Conservation (phyloP, 2,113 vertebrate species). For the Podocnemis expansa region DNA sequence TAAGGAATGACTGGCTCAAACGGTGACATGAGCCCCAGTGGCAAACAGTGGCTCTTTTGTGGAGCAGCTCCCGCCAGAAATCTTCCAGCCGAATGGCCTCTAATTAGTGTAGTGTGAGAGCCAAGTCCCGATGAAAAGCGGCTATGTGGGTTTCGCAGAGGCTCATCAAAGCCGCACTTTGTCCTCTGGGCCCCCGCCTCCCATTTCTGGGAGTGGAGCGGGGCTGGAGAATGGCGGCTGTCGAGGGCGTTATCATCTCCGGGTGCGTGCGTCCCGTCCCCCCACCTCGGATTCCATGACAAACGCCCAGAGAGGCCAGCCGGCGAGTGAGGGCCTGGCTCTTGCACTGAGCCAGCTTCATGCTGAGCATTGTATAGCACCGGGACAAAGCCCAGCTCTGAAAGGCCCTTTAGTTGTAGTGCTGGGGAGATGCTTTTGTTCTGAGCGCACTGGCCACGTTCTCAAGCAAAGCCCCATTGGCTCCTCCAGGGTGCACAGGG, state of each 20-base stretch:
- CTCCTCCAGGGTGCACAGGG: rapidly evolving
- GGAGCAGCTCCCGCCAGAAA: slow-evolving; percentile 70
- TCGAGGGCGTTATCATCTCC: slow-evolving; percentile 17
- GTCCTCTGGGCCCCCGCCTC: slow-evolving; percentile 62
- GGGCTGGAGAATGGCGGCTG: slow-evolving; percentile 61
- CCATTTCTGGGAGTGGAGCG: slow-evolving; percentile 39
- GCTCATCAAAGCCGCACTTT: slow-evolving; percentile 73
- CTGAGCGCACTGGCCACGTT: not conserved
- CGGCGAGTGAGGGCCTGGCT: slow-evolving; percentile 21
- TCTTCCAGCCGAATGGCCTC: slow-evolving; percentile 75
- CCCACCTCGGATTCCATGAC: not conserved
- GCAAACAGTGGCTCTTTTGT: slow-evolving; percentile 78
- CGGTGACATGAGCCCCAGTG: slow-evolving; percentile 65
- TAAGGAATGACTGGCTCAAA: slow-evolving; percentile 63
- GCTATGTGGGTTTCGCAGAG: slow-evolving; percentile 67
- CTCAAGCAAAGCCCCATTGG: rapidly evolving
- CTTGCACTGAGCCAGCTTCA: not conserved
- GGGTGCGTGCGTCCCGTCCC: not conserved
- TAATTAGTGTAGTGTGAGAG: slow-evolving; percentile 74
- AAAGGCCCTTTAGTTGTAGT: rapidly evolving
- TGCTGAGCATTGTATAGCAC: slow-evolving; percentile 28
- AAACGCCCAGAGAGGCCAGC: not conserved
- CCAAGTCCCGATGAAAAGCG: slow-evolving; percentile 75
- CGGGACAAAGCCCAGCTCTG: slow-evolving; percentile 20
- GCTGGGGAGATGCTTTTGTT: not conserved